Base-by-base conservation (phyloP, 1,140 invertebrate genomes). In the Sinonovacula constricta region DNA sequence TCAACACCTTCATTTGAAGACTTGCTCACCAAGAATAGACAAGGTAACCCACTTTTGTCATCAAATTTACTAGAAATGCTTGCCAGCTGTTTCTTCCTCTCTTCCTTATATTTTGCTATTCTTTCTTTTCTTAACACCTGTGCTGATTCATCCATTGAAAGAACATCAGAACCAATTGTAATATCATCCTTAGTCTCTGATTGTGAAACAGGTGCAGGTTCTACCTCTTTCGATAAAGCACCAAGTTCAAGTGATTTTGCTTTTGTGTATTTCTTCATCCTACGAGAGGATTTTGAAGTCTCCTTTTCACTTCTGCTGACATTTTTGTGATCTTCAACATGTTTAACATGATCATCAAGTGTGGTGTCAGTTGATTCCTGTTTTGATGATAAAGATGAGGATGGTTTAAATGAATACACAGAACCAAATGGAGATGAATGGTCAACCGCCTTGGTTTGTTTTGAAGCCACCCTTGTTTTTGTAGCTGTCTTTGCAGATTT, bases 31-130 rank as follows among this genome's bases (percentile, higher is more conserved):
- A 72, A 34, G 56, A 83, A 83, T 28, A 83, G 71, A 24, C 80
- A 83, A 1, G 82, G 72, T 28, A 76, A 56, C 39, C 62, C 70
- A 51, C 33, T 66, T 49, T 30, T 45, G 2, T 81, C 74, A 45
- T 65, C 65, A 70, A 83, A 80, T 49, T 54, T 78, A 31, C 71
- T 75, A 30, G 80, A 71, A 30, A 83, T 69, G 31, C 70, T 67
- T 51, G 80, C 68, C 28, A 83, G 69, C 54, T 83, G 82, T 62
- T 66, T 76, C 31, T 66, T 81, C 33, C 82, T 68, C 39, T 83
- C 82, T 24, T 83, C 82, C 57, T 81, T 81, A 31, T 83, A 83
- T 45, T 80, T 81, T 3, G 80, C 71, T 49, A 83, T 83, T 62
- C 82, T 51, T 66, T 83, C 82, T 65, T 70, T 56, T 59, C 82